phyloP scores from a whole-genome alignment of 1,140 invertebrate genomes.

The Drosophila sulfurigaster region DNA sequence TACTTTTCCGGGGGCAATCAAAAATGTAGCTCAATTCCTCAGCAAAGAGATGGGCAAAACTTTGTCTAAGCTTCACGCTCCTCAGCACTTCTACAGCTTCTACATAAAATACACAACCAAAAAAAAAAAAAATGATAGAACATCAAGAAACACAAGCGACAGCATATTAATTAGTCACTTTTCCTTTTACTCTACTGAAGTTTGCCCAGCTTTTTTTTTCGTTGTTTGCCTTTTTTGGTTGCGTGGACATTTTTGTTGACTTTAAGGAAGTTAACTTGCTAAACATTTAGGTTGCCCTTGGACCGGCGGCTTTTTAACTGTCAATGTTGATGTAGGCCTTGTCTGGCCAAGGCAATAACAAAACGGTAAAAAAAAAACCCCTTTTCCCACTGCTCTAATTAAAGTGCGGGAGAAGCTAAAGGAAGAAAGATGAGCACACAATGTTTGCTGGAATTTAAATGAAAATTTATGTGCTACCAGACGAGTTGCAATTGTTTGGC shows the following conservation, averaged over 20 bases:
- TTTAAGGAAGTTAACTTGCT: slow-evolving; percentile 20
- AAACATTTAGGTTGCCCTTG: slow-evolving; percentile 27
- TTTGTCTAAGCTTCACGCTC: slow-evolving; percentile 23
- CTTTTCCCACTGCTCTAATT: slow-evolving; percentile 24
- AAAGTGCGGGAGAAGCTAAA: not conserved
- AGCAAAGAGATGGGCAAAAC: slow-evolving; percentile 27
- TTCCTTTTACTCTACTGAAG: slow-evolving; percentile 18
- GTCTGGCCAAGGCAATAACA: slow-evolving; percentile 22
- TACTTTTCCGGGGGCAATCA: slow-evolving; percentile 61
- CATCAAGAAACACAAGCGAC: slow-evolving; percentile 42
- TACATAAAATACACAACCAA: slow-evolving; percentile 21
- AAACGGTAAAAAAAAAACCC: not conserved
- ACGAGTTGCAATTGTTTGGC: not conserved
- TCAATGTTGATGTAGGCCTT: slow-evolving; percentile 37
- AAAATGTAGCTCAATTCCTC: slow-evolving; percentile 52
- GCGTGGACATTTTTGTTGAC: slow-evolving; percentile 31
- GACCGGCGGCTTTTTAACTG: slow-evolving; percentile 15
- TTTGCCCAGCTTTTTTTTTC: slow-evolving; percentile 14
- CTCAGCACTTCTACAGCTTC: slow-evolving; percentile 16
- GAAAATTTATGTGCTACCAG: slow-evolving; percentile 20
- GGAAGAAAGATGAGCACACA: not conserved
- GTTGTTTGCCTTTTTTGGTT: slow-evolving; percentile 24
- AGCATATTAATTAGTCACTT: slow-evolving; percentile 73
- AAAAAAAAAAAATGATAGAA: slow-evolving; percentile 33
- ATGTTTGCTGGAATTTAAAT: slow-evolving; percentile 9